These are phyloP conservation scores for Argyrosomus japonicus DNA, from an alignment of 2,113 vertebrate genomes.

Conservation along the genomic window DNA sequence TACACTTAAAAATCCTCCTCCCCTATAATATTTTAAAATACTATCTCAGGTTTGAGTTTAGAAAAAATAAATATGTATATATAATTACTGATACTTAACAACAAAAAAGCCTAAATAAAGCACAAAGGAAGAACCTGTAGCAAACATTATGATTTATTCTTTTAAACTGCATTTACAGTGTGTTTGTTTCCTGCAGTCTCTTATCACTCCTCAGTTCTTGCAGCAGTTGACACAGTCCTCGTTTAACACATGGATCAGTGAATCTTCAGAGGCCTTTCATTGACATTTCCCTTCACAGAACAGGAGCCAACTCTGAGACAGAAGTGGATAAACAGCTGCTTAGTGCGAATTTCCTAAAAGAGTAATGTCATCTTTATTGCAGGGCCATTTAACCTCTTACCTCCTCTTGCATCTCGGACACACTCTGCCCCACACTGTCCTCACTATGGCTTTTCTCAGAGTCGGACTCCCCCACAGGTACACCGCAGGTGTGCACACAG, in stretches of 20 bases:
- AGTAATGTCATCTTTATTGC: background rate
- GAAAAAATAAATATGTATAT: too few species aligned
- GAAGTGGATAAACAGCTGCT: background rate
- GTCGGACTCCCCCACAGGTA: conserved; percentile 80
- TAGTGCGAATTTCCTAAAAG: background rate
- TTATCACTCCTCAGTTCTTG: background rate
- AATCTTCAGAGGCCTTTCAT: background rate
- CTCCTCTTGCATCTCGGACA: conserved; percentile 58
- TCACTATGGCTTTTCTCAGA: conserved; percentile 65
- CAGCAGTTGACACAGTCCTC: background rate
- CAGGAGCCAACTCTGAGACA: conserved; percentile 5
- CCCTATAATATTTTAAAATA: too few species aligned
- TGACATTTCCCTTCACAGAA: background rate
- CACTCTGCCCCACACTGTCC: conserved; percentile 65
- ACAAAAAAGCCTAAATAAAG: too few species aligned
- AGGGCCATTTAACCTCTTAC: conserved; percentile 4
- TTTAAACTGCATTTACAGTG: too few species aligned
- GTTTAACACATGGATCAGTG: background rate
- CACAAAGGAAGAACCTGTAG: too few species aligned
- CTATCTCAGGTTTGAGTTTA: too few species aligned
- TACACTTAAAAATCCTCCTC: too few species aligned
- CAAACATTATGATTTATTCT: too few species aligned
- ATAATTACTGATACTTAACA: too few species aligned
- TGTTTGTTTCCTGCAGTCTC: background rate
- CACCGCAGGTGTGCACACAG: conserved; percentile 73